Conservation (phyloP, 2,888 invertebrate genomes). For the Meghimatium bilineatum region DNA sequence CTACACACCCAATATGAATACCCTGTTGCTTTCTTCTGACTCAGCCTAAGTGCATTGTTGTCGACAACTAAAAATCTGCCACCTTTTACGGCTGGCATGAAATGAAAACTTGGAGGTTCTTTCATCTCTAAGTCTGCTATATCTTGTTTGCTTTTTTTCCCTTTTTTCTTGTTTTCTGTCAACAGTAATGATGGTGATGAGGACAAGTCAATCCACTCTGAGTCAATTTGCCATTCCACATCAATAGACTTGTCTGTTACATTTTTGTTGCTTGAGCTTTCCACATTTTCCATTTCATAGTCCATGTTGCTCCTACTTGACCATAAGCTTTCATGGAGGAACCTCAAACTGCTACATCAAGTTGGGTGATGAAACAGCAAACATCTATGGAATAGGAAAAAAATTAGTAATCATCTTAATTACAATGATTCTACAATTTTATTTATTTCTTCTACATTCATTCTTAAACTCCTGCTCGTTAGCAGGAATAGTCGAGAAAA, state of each 20-base stretch:
- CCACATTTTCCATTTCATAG: conserved; percentile 37
- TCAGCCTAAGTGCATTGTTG: conserved; percentile 38
- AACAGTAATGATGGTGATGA: conserved; percentile 16
- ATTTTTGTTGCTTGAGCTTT: conserved; percentile 6
- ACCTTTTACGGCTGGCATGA: conserved; percentile 33
- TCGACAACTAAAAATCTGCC: conserved; percentile 41
- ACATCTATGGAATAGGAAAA: neutral
- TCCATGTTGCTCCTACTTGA: conserved; percentile 25
- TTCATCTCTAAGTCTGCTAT: conserved; percentile 8
- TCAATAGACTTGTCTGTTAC: conserved; percentile 28
- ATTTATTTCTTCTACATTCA: too few relatives aligned
- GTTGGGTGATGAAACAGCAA: neutral
- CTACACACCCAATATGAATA: conserved; percentile 48
- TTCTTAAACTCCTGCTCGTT: too few relatives aligned
- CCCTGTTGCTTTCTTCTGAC: conserved; percentile 40
- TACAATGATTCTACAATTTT: neutral
- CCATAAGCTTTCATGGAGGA: neutral
- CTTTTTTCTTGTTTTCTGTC: conserved; percentile 16
- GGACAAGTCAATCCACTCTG: conserved; percentile 45
- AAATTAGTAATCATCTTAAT: neutral
- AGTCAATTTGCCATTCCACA: conserved; percentile 44
- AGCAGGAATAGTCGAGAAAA: too few relatives aligned
- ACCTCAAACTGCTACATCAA: neutral
- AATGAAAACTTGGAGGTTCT: conserved; percentile 28
- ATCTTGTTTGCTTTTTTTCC: conserved; percentile 5